phyloP scores from a whole-genome alignment of 2,797 vertebrate species.

The Tympanoctomys barrerae region DNA sequence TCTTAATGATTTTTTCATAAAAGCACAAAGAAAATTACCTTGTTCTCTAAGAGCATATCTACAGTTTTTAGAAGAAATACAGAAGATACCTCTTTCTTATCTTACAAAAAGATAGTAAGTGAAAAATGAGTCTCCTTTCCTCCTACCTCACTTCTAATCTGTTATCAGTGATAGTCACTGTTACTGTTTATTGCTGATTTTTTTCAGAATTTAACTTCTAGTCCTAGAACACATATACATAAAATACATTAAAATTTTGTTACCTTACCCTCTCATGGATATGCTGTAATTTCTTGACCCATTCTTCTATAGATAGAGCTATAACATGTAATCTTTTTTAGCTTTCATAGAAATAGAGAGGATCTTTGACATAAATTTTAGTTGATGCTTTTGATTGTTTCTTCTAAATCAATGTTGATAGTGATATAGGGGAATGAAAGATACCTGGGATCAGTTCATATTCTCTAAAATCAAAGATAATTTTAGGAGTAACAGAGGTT shows the following conservation, averaged over 20 bases:
- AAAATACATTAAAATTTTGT: not conserved
- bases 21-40: not conserved
- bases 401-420: not conserved
- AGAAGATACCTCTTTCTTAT: not conserved
- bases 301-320: not conserved
- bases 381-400: not conserved
- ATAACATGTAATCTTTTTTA: not conserved
- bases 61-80: not conserved
- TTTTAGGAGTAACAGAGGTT: too few relatives aligned
- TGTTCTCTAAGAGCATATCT: not conserved
- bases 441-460: too few relatives aligned
- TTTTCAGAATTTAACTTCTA: not conserved
- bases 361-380: not conserved
- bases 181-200: not conserved
- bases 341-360: not conserved
- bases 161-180: not conserved
- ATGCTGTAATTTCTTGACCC: not conserved
- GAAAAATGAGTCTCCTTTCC: not conserved
- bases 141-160: not conserved
- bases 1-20: not conserved
- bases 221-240: too few relatives aligned
- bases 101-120: slow-evolving; percentile 17
- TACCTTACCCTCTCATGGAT: not conserved
- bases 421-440: too few relatives aligned
- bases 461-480: too few relatives aligned